Evolutionary conservation across 2,888 invertebrate species (phyloP), one percentile per base, ranked within the genome.

Genomic region (Leucophenga maculata): DNA sequence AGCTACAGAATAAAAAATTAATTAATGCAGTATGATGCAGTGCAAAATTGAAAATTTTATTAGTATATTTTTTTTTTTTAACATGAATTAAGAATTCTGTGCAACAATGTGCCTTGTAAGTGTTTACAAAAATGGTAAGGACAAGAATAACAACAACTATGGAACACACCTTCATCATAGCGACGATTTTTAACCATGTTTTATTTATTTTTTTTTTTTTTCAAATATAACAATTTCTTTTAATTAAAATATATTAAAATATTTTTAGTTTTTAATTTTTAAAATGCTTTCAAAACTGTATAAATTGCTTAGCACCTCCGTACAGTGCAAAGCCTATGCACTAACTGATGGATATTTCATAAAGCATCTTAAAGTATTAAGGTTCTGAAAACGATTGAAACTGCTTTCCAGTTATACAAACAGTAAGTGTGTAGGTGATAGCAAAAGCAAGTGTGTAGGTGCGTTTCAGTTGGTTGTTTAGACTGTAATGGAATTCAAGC

Each of bases 151-250:
- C n/a, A 60, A 46, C n/a, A 26, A 26, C 3, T 14, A 22, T 18
- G 1, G n/a, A 22, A 72, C 74, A 73, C 79, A 85, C 85, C 85
- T 82, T 77, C 87, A 81, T 86, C 85, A 68, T 77, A 86, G 52
- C 87, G 82, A 68, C 88, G 86, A 83, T 87, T 87, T 71, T 86
- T 88, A 26, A 79, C 84, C 80, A 86, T 86, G n/a, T n/a, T n/a
- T n/a, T n/a, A n/a, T 50, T 75, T 77, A 39, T 57, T 57, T 69
- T 65, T 66, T 57, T 14, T 14, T 44, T 65, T 67, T 2, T 6
- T 13, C 64, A 26, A 26, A 26, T 4, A 4, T 9, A n/a, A n/a
- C 13, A 11, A 26, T 39, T 31, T 22, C 1, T 6, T 26, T 54
- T 26, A 46, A 52, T 20, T 54, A 55, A 31, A 16, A 1, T 11